Conservation (phyloP, 2,888 invertebrate genomes). For the Sericinus montela region DNA sequence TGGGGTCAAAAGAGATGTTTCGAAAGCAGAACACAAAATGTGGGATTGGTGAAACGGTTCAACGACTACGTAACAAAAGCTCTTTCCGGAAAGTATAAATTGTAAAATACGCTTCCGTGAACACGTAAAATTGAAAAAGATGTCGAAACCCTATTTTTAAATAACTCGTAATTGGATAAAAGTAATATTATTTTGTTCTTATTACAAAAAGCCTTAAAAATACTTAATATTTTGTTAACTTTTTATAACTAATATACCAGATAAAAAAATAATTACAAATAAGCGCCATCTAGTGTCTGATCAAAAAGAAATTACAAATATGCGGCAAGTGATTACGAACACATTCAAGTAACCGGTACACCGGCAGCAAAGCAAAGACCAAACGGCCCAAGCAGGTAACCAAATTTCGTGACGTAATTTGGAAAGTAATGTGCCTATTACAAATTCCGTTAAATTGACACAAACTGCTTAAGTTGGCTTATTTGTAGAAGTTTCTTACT, state of each 20-base stretch:
- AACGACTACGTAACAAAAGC: conserved; percentile 53
- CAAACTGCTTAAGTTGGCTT: conserved; percentile 3
- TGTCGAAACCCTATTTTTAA: too few relatives aligned
- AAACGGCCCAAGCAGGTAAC: conserved; percentile 35
- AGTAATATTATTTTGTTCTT: too few relatives aligned
- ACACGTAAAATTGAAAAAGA: too few relatives aligned
- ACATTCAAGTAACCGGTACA: conserved; percentile 2
- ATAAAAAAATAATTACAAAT: too few relatives aligned
- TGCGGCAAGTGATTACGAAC: conserved; percentile 14
- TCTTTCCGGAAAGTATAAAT: conserved; percentile 48
- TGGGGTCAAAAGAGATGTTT: conserved; percentile 48
- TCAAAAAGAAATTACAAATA: conserved; percentile 17
- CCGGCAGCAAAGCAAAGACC: conserved; percentile 25
- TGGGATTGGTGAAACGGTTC: conserved; percentile 63
- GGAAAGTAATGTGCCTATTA: conserved; percentile 65
- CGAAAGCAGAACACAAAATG: conserved; percentile 57
- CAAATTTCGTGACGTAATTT: conserved; percentile 66
- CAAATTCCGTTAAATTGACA: conserved; percentile 48
- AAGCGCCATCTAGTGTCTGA: conserved; percentile 25
- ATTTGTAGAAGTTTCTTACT: too few relatives aligned
- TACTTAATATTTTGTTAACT: too few relatives aligned
- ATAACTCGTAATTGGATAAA: too few relatives aligned
- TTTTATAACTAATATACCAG: too few relatives aligned
- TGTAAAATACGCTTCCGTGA: conserved; percentile 1
- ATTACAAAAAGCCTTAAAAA: too few relatives aligned